These are phyloP conservation scores for Propsilocerus akamusi DNA, from an alignment of 1,140 invertebrate species.

Conservation along the genomic window DNA sequence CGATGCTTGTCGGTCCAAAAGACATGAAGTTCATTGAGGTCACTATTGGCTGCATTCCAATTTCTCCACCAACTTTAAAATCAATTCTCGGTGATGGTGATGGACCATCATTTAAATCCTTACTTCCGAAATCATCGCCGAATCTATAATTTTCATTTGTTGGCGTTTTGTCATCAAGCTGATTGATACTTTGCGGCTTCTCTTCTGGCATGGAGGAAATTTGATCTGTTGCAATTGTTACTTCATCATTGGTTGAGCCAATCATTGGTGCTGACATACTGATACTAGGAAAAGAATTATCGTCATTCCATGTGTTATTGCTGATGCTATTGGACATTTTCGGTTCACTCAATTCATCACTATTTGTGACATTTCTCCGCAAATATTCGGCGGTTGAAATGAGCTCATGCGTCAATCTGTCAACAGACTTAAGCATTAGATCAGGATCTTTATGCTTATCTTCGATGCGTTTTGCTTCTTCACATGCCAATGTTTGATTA, in stretches of 20 bases:
- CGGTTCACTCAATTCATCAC: slow-evolving; percentile 16
- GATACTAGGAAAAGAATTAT: slow-evolving; percentile 56
- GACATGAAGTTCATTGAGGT: neutral
- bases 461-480: slow-evolving; percentile 5
- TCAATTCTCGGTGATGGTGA: slow-evolving; percentile 11
- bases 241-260: slow-evolving; percentile 44
- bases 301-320: slow-evolving; percentile 57
- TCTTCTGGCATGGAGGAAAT: slow-evolving; percentile 22
- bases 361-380: slow-evolving; percentile 16
- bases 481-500: slow-evolving; percentile 15
- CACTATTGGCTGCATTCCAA: slow-evolving; percentile 3
- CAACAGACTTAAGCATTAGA: slow-evolving; percentile 43
- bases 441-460: slow-evolving; percentile 37
- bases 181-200: slow-evolving; percentile 22
- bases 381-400: slow-evolving; percentile 34
- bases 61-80: slow-evolving; percentile 19
- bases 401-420: slow-evolving; percentile 38
- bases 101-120: slow-evolving; percentile 9
- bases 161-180: slow-evolving; percentile 7
- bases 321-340: slow-evolving; percentile 27
- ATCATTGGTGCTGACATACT: slow-evolving; percentile 50
- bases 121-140: neutral
- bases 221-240: slow-evolving; percentile 17
- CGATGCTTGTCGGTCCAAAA: neutral
- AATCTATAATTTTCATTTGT: slow-evolving; percentile 7